Base-by-base conservation (phyloP, 2,888 invertebrate species). In the Tinea semifulvella region DNA sequence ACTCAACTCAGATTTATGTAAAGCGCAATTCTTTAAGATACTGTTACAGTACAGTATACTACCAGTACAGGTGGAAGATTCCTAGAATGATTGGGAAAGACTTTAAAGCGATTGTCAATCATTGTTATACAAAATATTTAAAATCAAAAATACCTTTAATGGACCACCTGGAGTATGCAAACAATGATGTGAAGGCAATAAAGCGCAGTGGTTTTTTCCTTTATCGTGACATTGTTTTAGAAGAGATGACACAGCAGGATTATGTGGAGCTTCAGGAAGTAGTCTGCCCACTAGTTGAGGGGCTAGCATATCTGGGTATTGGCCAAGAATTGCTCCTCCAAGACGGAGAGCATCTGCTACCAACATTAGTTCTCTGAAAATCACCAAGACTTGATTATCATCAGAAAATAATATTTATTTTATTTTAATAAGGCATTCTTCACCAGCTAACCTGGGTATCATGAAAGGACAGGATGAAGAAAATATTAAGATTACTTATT, bases 131-230 rank as follows among this genome's bases (percentile, higher is more conserved):
- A n/a, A n/a, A n/a, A n/a, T n/a, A n/a, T n/a, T n/a, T n/a, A n/a
- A 22, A 22, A 22, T 7, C 8, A 28, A 11, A 35, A 42, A 44
- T 48, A 92, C 94, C 83, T 98, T 98, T 3, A 98, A 75, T 0
- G 98, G 98, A 1, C 98, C 98, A 36, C 98, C 98, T n/a, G 98
- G 98, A 1, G 98, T 98, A 63, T 98, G 98, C 49, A 98, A 80
- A 58, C 97, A 98, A 65, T 98, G 98, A 68, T 96, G 96, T 0
- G 94, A 86, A 0, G 98, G 98, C 53, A 97, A 83, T 43, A 98
- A 69, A 0, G 97, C 92, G 56, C 96, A 97, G 59, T 97, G 90
- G 40, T 88, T 86, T 22, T 93, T 90, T 0, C 98, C 98, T 58
- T 92, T 90, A 14, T 85, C 84, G 64, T 98, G 96, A 62, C 98